phyloP scores from a whole-genome alignment of 2,797 vertebrate genomes.

The Anas flavirostris region DNA sequence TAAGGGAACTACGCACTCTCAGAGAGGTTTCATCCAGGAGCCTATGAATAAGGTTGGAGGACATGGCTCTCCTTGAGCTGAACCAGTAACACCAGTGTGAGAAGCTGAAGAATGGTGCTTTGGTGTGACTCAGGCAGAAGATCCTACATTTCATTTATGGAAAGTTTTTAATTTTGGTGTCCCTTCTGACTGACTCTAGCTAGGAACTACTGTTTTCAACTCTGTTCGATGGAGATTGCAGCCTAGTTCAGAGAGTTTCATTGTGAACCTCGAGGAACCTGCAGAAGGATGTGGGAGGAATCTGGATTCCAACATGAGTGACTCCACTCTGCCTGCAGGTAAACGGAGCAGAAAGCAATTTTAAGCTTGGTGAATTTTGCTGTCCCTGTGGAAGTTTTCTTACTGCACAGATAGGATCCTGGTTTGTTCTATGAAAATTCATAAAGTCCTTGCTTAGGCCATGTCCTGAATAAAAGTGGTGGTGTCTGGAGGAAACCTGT shows the following conservation, averaged over 20 bases:
- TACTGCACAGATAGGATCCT: neutral
- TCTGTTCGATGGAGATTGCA: neutral
- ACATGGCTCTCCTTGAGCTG: neutral
- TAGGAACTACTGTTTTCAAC: neutral
- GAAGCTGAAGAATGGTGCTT: neutral
- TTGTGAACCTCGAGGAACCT: neutral
- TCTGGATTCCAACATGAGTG: neutral
- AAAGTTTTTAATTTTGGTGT: neutral
- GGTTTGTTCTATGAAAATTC: neutral
- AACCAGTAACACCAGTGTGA: neutral
- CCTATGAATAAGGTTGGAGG: neutral
- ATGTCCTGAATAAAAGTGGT: neutral
- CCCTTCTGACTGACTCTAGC: neutral
- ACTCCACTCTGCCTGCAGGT: neutral
- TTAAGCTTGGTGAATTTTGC: constrained; percentile 10
- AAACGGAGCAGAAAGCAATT: neutral
- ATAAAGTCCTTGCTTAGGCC: neutral
- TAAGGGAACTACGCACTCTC: neutral
- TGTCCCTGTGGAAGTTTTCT: neutral
- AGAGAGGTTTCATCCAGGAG: neutral
- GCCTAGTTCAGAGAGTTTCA: neutral
- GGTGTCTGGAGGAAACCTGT: neutral
- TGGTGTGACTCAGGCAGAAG: neutral
- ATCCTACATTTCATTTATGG: neutral
- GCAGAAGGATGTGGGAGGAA: neutral